Evolutionary conservation across 2,888 invertebrate genomes (phyloP), one percentile per base, ranked within the genome.

Genomic region (Phoenoteleia sp.): DNA sequence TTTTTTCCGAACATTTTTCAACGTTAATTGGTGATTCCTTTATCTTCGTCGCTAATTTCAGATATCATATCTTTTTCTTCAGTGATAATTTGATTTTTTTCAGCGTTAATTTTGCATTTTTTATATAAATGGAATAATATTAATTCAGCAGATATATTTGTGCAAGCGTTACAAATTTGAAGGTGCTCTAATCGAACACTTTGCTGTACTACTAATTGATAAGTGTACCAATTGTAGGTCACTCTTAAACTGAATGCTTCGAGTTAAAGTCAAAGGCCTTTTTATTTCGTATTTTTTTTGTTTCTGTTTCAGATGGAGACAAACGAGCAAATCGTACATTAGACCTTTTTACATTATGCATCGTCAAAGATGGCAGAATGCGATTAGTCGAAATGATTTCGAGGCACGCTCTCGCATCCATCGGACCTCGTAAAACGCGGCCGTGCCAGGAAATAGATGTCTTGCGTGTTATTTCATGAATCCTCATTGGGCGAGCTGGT

Each of bases 361-460:
- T 76, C 64, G 71, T 52, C 69, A 39, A 82, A 82, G 81, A 82
- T 82, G 69, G 76, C 42, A 76, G 29, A 54, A 39, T 27, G 71
- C 75, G 81, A 82, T 82, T 77, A 83, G 83, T 33, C 9, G 54
- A 67, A 83, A 83, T 83, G 72, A 83, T 83, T 83, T 83, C 67
- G 83, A 77, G 67, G 83, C 83, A 83, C 83, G 79, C 71, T 77
- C 76, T 82, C 58, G 82, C 76, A 76, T 82, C 82, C 82, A 69
- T 83, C 62, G 83, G 79, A 74, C 74, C 83, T 83, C 79, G 74
- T 83, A 79, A 83, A 83, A 83, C 21, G 67, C 79, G 62, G 29
- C 60, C 67, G 69, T 74, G 77, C 74, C 79, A 81, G 85, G 71
- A 82, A 80, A 85, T 75, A 79, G 84, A 80, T 84, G 77, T 80